Percentiles rank a stretch among this genome's conserved stretches.
Conservation (phyloP, 2,113 vertebrate species). For the Spheniscus mendiculus region DNA sequence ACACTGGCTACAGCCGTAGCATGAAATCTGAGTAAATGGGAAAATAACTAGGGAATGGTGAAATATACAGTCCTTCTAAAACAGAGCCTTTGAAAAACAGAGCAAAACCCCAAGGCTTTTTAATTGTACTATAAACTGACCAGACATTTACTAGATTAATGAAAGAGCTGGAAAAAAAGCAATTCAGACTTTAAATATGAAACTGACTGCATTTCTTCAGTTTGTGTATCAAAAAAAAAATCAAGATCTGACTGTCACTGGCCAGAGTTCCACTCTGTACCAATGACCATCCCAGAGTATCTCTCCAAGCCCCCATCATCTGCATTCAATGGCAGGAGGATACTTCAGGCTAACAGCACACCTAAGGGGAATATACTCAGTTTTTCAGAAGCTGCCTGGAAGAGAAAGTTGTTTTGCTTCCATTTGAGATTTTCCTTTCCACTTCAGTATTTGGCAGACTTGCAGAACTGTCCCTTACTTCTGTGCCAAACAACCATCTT, state of each 20-base stretch:
- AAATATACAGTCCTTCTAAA: background rate
- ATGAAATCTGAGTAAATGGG: background rate
- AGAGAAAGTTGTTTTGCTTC: background rate
- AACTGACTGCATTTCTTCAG: background rate
- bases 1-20: background rate
- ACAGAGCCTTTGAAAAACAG: background rate
- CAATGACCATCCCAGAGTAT: background rate
- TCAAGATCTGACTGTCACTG: background rate
- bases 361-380: background rate
- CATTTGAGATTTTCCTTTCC: background rate
- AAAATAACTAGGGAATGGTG: background rate
- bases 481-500: background rate
- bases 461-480: background rate
- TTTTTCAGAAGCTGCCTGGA: background rate
- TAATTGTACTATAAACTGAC: background rate
- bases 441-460: background rate
- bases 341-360: background rate
- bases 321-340: background rate
- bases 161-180: fast-evolving
- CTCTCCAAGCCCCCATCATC: background rate
- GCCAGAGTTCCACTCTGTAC: background rate
- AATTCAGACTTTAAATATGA: background rate
- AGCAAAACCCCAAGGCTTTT: background rate
- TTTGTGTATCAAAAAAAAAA: background rate
- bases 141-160: background rate